A percentile compares a stretch with the other conserved stretches of the same genome.
phyloP scores from a whole-genome alignment of 2,888 invertebrate species.

The Tupiocoris notatus region DNA sequence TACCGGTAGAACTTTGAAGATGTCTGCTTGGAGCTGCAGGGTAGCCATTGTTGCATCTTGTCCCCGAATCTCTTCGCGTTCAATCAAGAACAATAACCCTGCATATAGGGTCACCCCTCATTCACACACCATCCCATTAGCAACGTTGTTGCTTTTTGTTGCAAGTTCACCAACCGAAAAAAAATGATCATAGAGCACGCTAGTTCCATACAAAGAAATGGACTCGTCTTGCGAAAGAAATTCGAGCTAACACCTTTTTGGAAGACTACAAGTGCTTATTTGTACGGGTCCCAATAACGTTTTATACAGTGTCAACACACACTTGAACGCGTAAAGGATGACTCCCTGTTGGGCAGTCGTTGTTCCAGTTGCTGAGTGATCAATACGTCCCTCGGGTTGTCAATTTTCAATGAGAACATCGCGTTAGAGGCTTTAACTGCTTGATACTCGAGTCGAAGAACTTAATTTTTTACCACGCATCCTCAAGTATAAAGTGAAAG shows the following conservation, averaged over 20 bases:
- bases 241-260: background rate
- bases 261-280: background rate
- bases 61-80: background rate
- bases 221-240: background rate
- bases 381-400: background rate
- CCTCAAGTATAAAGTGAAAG: no score
- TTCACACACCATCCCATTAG: background rate
- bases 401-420: background rate
- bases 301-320: background rate
- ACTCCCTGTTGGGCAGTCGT: background rate
- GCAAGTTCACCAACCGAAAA: background rate
- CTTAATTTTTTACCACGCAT: no score
- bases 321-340: background rate
- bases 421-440: no score
- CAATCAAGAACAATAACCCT: background rate
- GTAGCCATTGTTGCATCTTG: background rate
- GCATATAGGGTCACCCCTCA: background rate
- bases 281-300: background rate
- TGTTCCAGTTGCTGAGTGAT: background rate
- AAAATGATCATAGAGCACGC: background rate
- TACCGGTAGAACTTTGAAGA: background rate
- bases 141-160: background rate
- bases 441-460: no score
- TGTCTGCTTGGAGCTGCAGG: background rate
- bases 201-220: no score